A percentile compares a stretch with the other conserved stretches of the same genome.
phyloP scores from a whole-genome alignment of 2,888 invertebrate genomes.

The Dolichopus griseipennis region DNA sequence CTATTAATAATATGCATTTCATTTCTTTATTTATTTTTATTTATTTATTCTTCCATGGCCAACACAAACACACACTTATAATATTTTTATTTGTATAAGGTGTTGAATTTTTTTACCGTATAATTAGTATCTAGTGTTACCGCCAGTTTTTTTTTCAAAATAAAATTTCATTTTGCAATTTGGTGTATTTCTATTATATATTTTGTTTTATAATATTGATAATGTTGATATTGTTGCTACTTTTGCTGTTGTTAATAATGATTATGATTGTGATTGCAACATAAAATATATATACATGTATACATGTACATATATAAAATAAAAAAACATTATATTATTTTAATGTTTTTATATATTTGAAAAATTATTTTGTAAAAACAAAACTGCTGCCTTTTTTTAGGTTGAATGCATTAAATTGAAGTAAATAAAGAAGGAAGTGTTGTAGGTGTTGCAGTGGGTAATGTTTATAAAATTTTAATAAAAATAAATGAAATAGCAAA shows the following conservation, averaged over 20 bases:
- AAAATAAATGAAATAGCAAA: too few species aligned
- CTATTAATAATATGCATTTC: too few species aligned
- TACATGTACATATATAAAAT: too few species aligned
- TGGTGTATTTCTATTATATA: background rate
- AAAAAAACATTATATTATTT: too few species aligned
- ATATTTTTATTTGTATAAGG: background rate
- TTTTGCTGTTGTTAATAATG: background rate
- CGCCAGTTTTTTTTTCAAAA: slow-evolving; percentile 2
- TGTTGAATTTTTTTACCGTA: slow-evolving; percentile 1
- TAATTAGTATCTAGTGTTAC: background rate
- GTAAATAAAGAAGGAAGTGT: background rate
- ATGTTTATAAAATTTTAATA: background rate
- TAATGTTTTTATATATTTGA: too few species aligned
- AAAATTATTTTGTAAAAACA: too few species aligned
- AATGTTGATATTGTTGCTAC: background rate
- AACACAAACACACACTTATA: background rate
- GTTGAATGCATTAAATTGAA: background rate
- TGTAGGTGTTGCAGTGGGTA: background rate
- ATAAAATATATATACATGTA: too few species aligned
- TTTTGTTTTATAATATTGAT: background rate
- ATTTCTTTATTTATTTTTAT: too few species aligned
- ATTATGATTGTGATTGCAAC: background rate
- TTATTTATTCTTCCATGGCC: too few species aligned
- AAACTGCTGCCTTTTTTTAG: too few species aligned
- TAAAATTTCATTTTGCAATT: background rate